Percentiles rank a stretch among this genome's conserved stretches.
These are phyloP conservation scores for Heliconius cydno DNA, from an alignment of 2,888 invertebrate genomes.

Conservation along the genomic window DNA sequence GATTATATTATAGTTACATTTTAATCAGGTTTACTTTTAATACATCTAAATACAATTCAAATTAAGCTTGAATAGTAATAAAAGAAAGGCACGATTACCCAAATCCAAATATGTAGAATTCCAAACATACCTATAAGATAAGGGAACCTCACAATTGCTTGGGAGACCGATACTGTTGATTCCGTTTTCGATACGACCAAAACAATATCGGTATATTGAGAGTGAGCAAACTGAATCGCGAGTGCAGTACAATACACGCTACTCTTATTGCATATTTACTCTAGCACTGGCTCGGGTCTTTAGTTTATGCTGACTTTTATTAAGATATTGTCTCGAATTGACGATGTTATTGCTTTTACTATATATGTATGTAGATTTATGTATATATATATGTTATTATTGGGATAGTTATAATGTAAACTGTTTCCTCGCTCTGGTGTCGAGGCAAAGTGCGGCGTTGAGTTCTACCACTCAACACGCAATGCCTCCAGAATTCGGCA, in stretches of 20 bases:
- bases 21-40: not conserved
- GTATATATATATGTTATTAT: not conserved
- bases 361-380: not conserved
- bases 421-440: too few relatives aligned
- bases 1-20: not conserved
- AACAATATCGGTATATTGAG: conserved; percentile 75
- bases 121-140: conserved; percentile 27
- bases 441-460: too few relatives aligned
- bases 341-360: conserved; percentile 35
- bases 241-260: conserved; percentile 65
- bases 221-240: conserved; percentile 68
- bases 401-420: not conserved
- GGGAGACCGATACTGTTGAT: conserved; percentile 49
- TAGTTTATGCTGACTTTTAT: conserved; percentile 54
- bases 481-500: too few relatives aligned
- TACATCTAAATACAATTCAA: not conserved
- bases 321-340: conserved; percentile 45
- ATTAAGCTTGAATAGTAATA: not conserved
- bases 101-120: conserved; percentile 40
- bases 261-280: conserved; percentile 74
- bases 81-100: conserved; percentile 19
- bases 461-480: too few relatives aligned
- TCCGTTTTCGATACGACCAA: conserved; percentile 64
- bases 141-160: conserved; percentile 35
- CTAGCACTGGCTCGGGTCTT: conserved; percentile 52